phyloP scores from a whole-genome alignment of 1,140 invertebrate species.

The Hermetia illucens region DNA sequence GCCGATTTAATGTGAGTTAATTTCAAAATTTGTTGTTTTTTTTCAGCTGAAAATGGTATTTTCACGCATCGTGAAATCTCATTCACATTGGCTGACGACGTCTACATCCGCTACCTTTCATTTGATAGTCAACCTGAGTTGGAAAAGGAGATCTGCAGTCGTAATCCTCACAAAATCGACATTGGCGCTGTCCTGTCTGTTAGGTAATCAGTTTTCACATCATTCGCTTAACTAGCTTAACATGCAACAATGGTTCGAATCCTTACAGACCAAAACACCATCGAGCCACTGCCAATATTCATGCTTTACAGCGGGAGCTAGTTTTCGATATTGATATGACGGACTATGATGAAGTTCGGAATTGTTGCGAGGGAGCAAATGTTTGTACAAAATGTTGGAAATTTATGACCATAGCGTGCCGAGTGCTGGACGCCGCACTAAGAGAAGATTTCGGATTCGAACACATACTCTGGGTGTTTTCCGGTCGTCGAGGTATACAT shows the following conservation, averaged over 20 bases:
- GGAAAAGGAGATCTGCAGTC: conserved; percentile 61
- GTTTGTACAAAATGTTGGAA: conserved; percentile 96
- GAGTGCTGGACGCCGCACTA: conserved; percentile 74
- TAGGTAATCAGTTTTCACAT: not conserved
- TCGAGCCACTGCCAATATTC: conserved; percentile 35
- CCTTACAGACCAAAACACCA: conserved; percentile 45
- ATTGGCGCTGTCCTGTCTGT: conserved; percentile 67
- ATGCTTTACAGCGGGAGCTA: conserved; percentile 53
- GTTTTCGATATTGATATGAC: conserved; percentile 99
- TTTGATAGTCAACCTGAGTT: conserved; percentile 72
- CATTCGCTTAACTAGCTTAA: not conserved
- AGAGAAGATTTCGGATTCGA: conserved; percentile 91
- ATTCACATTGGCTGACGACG: conserved; percentile 85
- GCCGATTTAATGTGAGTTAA: too few relatives aligned
- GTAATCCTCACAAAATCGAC: conserved; percentile 85
- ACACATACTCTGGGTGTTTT: conserved; percentile 92
- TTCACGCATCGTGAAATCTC: conserved; percentile 87
- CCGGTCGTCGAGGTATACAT: conserved; percentile 90
- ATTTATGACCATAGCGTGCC: conserved; percentile 86
- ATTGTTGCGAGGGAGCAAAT: conserved; percentile 75
- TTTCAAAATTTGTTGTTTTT: conserved; percentile 9
- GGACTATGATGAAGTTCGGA: conserved; percentile 95
- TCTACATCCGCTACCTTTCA: conserved; percentile 86
- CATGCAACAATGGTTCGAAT: conserved; percentile 51
- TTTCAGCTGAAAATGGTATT: conserved; percentile 45